Evolutionary conservation across 1,140 invertebrate genomes (phyloP).

Genomic region (Cherax destructor): DNA sequence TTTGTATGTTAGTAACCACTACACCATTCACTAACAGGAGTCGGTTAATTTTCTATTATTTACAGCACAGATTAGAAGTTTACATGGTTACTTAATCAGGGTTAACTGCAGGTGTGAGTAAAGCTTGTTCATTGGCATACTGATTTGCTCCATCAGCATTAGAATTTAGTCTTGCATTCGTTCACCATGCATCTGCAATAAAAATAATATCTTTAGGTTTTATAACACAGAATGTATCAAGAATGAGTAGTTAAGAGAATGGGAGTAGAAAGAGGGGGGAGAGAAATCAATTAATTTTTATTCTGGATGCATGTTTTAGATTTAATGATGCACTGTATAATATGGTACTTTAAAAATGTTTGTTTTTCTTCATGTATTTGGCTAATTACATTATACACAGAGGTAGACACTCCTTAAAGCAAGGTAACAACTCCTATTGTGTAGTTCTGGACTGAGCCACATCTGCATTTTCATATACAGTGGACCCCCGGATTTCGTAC

Average conservation of each 20-base stretch:
- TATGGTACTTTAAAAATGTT: too few relatives aligned
- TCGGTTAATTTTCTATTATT: slow-evolving; percentile 8
- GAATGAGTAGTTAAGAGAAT: too few relatives aligned
- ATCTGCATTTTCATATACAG: too few relatives aligned
- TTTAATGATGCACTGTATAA: too few relatives aligned
- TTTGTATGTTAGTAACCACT: slow-evolving; percentile 19
- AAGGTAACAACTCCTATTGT: too few relatives aligned
- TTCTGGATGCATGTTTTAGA: not conserved
- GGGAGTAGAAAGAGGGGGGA: not conserved
- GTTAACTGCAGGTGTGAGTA: slow-evolving; percentile 38
- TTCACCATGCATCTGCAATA: slow-evolving; percentile 55
- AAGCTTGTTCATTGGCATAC: slow-evolving; percentile 27
- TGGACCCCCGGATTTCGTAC: too few relatives aligned
- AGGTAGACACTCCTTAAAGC: too few relatives aligned
- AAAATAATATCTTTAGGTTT: slow-evolving; percentile 42
- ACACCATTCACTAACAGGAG: not conserved
- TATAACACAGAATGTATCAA: too few relatives aligned
- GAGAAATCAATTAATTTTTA: not conserved
- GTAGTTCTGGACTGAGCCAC: too few relatives aligned
- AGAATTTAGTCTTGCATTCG: slow-evolving; percentile 37
- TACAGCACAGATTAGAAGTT: slow-evolving; percentile 22
- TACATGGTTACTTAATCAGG: slow-evolving; percentile 24
- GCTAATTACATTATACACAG: too few relatives aligned
- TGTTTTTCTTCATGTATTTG: too few relatives aligned
- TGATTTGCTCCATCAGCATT: slow-evolving; percentile 24